A percentile compares a stretch with the other conserved stretches of the same genome.
Evolutionary conservation across 2,113 vertebrate species (phyloP).

Genomic region (Limnothrissa miodon): DNA sequence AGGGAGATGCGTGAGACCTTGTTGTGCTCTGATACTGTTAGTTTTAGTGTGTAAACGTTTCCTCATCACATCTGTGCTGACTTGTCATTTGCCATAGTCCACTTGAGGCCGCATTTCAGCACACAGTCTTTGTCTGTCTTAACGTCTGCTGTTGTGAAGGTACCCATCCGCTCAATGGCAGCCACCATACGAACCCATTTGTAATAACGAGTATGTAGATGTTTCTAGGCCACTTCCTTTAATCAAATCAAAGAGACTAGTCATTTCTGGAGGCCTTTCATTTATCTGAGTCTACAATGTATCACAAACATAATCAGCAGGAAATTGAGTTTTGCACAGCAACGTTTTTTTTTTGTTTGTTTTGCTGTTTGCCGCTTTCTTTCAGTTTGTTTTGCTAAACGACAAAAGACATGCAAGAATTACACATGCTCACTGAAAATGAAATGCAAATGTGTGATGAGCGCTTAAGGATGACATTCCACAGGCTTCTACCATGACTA

Average conservation of each 20-base stretch:
- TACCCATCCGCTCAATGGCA: background rate
- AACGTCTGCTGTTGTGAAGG: background rate
- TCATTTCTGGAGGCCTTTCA: background rate
- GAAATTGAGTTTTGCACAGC: background rate
- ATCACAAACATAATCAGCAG: background rate
- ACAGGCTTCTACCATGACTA: background rate
- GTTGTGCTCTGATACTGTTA: constrained; percentile 11
- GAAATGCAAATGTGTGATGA: background rate
- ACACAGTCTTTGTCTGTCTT: background rate
- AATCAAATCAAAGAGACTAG: background rate
- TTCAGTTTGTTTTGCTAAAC: background rate
- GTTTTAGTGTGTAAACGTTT: constrained; percentile 12
- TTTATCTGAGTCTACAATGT: background rate
- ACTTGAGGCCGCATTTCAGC: background rate
- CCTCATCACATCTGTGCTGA: background rate
- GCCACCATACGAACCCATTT: background rate
- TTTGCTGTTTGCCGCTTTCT: background rate
- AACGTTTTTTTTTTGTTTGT: background rate
- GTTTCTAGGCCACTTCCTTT: constrained; percentile 11
- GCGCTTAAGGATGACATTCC: background rate
- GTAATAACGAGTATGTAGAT: background rate
- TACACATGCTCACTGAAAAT: background rate
- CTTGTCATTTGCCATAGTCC: background rate
- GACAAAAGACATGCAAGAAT: background rate
- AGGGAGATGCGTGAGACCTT: background rate